These are phyloP conservation scores for Terebella lapidaria DNA, from an alignment of 2,888 invertebrate species.

Conservation along the genomic window DNA sequence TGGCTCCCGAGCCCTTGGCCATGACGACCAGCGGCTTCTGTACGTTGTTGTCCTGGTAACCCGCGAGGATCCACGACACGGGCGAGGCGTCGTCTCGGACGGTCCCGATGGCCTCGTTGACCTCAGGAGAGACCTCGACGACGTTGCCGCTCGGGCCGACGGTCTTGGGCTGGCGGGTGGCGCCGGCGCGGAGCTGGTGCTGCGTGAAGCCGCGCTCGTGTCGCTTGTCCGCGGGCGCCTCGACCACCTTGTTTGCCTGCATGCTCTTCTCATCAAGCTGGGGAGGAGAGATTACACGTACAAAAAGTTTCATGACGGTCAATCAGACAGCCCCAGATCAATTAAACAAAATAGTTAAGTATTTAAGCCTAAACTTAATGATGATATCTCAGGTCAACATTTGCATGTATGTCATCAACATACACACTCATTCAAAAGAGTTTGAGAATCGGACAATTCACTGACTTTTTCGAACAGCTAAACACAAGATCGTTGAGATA, in stretches of 20 bases:
- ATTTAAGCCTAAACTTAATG: too few relatives aligned
- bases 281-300: background rate
- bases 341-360: too few relatives aligned
- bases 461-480: too few relatives aligned
- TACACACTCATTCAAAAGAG: too few relatives aligned
- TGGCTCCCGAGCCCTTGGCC: constrained; percentile 33
- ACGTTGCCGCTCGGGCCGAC: constrained; percentile 35
- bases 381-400: too few relatives aligned
- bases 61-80: constrained; percentile 34
- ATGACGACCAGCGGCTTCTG: constrained; percentile 32
- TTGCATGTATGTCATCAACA: too few relatives aligned
- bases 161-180: constrained; percentile 7
- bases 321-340: too few relatives aligned
- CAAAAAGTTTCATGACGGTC: too few relatives aligned
- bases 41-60: constrained; percentile 32
- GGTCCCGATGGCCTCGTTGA: constrained; percentile 29
- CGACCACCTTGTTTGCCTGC: constrained; percentile 44
- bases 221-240: constrained; percentile 26
- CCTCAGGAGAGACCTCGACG: constrained; percentile 25
- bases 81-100: constrained; percentile 33
- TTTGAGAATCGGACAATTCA: too few relatives aligned
- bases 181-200: constrained; percentile 6
- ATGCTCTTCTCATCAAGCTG: constrained; percentile 46
- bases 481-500: too few relatives aligned
- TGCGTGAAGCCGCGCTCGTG: constrained; percentile 47